phyloP scores from a whole-genome alignment of 2,797 vertebrate genomes.

The Xenopus petersii region DNA sequence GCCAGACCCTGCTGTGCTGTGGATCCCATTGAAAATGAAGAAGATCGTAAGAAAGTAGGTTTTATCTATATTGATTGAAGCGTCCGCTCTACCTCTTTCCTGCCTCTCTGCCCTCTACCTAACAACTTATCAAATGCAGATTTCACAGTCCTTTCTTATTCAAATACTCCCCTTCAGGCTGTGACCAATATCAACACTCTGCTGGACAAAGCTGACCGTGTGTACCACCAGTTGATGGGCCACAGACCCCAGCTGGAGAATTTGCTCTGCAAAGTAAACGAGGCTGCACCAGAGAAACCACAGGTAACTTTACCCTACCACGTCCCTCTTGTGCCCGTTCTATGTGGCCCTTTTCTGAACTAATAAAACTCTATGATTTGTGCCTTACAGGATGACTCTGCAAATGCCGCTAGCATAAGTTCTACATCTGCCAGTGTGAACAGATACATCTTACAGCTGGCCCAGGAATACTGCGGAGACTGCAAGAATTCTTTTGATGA shows the following conservation, averaged over 20 bases:
- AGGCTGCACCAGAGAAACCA: constrained; percentile 95
- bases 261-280: constrained; percentile 94
- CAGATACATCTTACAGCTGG: constrained; percentile 93
- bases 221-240: constrained; percentile 98
- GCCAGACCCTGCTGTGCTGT: constrained; percentile 96
- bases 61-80: neutral
- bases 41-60: constrained; percentile 92
- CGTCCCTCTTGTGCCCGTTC: too few relatives aligned
- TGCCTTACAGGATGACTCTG: constrained; percentile 80
- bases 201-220: constrained; percentile 95
- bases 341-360: neutral
- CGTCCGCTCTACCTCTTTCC: neutral
- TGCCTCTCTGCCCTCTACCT: too few relatives aligned
- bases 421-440: constrained; percentile 93
- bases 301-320: constrained; percentile 69
- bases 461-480: constrained; percentile 96
- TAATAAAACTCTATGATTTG: neutral
- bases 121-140: too few relatives aligned
- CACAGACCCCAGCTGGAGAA: constrained; percentile 94
- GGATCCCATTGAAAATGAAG: constrained; percentile 97
- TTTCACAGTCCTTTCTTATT: too few relatives aligned
- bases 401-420: constrained; percentile 84
- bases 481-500: constrained; percentile 98
- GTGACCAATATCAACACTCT: constrained; percentile 98
- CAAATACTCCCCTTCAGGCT: constrained; percentile 66